Base-by-base conservation (phyloP, 2,113 vertebrate genomes). In the Melanotaenia duboulayi region DNA sequence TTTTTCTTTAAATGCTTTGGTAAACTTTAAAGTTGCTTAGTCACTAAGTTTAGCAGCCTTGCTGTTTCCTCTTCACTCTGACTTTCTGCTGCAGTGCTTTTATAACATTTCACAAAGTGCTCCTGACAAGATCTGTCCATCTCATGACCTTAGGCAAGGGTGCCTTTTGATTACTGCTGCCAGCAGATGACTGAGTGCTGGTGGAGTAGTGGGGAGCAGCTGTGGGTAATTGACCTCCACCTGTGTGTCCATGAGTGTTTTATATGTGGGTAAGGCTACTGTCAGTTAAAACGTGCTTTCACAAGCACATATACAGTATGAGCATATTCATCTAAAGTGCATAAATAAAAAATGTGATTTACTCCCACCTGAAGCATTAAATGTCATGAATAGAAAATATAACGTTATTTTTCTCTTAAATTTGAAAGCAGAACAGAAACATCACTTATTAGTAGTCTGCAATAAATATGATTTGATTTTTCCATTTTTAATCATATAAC, bases 401-500 rank as follows among this genome's bases (percentile, higher is more conserved):
- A 62, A 73, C 6, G 28, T 28, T 64, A 63, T 16, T 39, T 64
- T 48, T 70, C 46, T 58, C 49, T 46, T 39, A 28, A 6, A 52
- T 35, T 49, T 44, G 12, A 65, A 52, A 24, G 20, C 23, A 49
- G 46, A 71, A 39, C 32, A 24, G 40, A 3, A 58, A 60, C 78
- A 71, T 68, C 65, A 48, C 22, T 57, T 76, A 66, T 71, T 66
- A 66, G n/a, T n/a, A n/a, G n/a, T n/a, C n/a, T n/a, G n/a, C n/a
- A n/a, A n/a, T n/a, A n/a, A n/a, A n/a, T n/a, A n/a, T n/a, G n/a
- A n/a, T n/a, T n/a, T n/a, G n/a, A 28, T 28, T 28, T 28, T 28
- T 6, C 28, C 28, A 3, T 35, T 35, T 28, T 28, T 4, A 28
- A 28, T 28, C 28, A 28, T 6, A 6, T 6, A 6, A 28, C 28